Evolutionary conservation across 2,113 vertebrate species (phyloP).

Genomic region (Poeciliopsis retropinna): DNA sequence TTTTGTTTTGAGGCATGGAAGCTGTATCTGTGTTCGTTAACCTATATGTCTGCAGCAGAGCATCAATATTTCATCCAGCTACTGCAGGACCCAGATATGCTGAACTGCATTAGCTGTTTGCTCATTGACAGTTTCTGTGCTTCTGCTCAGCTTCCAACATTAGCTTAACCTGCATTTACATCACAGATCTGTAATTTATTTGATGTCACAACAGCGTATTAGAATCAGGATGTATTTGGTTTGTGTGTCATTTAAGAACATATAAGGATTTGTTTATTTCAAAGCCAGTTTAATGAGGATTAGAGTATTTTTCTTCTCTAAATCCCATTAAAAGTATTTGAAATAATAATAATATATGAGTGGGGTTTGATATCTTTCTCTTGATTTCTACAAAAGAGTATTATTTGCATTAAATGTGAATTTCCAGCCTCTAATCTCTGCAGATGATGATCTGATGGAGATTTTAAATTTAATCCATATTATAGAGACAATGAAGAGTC

Average conservation of each 20-base stretch:
- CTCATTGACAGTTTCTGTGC: neutral
- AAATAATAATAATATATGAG: neutral
- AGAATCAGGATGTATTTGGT: neutral
- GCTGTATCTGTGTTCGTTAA: conserved; percentile 11
- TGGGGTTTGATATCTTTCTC: neutral
- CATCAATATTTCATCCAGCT: conserved; percentile 23
- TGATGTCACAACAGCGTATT: neutral
- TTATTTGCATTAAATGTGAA: neutral
- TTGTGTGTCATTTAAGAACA: neutral
- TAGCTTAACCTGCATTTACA: neutral
- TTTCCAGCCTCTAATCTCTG: neutral
- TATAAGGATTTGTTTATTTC: neutral
- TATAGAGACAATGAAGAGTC: conserved; percentile 8
- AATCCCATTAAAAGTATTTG: neutral
- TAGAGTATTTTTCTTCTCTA: neutral
- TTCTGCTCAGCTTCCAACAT: neutral
- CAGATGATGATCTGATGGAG: conserved; percentile 7
- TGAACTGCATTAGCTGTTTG: neutral
- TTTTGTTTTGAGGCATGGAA: neutral
- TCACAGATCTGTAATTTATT: too few species aligned
- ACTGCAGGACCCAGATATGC: conserved; percentile 19
- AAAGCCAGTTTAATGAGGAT: neutral
- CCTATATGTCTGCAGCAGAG: neutral
- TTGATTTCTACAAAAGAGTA: neutral
- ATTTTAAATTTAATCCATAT: conserved; percentile 24